Evolutionary conservation across 1,140 invertebrate species (phyloP).

Genomic region (Nasonia vitripennis): DNA sequence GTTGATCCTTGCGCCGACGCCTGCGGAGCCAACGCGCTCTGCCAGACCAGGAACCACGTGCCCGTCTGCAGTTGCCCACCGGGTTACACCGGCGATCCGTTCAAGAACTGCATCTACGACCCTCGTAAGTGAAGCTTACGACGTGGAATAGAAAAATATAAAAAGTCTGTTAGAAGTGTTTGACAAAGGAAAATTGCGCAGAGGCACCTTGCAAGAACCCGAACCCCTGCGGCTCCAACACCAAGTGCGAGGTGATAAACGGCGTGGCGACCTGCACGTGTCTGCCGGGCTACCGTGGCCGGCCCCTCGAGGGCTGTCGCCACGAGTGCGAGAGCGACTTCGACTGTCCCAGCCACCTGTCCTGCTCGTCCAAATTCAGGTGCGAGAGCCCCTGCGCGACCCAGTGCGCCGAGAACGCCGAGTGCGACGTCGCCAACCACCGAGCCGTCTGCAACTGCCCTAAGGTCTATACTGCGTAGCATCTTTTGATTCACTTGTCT

Average conservation of each 20-base stretch:
- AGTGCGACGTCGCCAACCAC: slow-evolving; percentile 86
- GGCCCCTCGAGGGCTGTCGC: slow-evolving; percentile 83
- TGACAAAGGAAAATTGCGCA: slow-evolving; percentile 64
- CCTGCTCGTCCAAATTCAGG: slow-evolving; percentile 83
- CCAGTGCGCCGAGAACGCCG: slow-evolving; percentile 85
- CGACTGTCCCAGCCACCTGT: slow-evolving; percentile 82
- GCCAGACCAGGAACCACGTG: slow-evolving; percentile 78
- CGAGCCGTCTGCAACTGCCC: slow-evolving; percentile 88
- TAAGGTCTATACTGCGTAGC: slow-evolving; percentile 75
- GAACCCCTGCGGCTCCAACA: slow-evolving; percentile 85
- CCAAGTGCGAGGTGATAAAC: slow-evolving; percentile 85
- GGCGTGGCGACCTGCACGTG: slow-evolving; percentile 86
- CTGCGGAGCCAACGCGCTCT: slow-evolving; percentile 80
- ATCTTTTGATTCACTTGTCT: neutral
- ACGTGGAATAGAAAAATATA: too few relatives aligned
- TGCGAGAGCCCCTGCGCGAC: slow-evolving; percentile 84
- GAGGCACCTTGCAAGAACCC: slow-evolving; percentile 85
- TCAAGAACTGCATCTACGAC: slow-evolving; percentile 75
- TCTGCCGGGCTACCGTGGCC: slow-evolving; percentile 83
- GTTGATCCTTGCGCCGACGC: slow-evolving; percentile 78
- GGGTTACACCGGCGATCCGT: slow-evolving; percentile 80
- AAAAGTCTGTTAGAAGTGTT: too few relatives aligned
- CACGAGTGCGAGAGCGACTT: slow-evolving; percentile 86
- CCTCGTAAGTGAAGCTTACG: slow-evolving; percentile 66
- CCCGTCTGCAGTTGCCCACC: slow-evolving; percentile 80